phyloP scores from a whole-genome alignment of 2,797 vertebrate genomes.

The Muraenolepis orangiensis region DNA sequence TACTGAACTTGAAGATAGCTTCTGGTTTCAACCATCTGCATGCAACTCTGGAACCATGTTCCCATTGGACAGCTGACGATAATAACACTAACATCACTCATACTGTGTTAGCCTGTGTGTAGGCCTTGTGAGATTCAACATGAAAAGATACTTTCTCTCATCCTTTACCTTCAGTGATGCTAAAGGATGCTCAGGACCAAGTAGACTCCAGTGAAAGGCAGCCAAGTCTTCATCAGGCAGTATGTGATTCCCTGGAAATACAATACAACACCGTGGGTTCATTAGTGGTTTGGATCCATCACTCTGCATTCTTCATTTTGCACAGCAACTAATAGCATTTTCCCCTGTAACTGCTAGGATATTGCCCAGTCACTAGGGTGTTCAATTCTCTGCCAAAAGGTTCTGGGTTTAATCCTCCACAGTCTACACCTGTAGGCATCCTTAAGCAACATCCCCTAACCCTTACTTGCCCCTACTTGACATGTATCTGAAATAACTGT shows the following conservation, averaged over 20 bases:
- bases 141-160: too few species aligned
- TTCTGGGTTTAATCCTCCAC: background rate
- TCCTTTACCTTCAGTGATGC: slow-evolving; percentile 94
- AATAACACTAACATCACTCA: background rate
- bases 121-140: background rate
- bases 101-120: background rate
- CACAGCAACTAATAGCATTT: background rate
- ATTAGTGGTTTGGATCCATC: rapidly evolving
- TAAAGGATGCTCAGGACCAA: slow-evolving; percentile 94
- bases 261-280: background rate
- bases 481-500: background rate
- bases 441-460: background rate
- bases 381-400: background rate
- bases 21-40: background rate
- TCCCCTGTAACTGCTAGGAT: background rate
- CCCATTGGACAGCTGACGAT: background rate
- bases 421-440: background rate
- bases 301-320: background rate
- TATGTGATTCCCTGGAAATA: slow-evolving; percentile 88
- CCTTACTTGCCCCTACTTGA: background rate
- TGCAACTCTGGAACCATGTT: background rate
- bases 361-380: background rate
- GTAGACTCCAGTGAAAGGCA: slow-evolving; percentile 98
- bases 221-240: slow-evolving; percentile 98
- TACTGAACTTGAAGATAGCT: background rate